phyloP scores from a whole-genome alignment of 1,140 invertebrate species.

The Megathymus violae region DNA sequence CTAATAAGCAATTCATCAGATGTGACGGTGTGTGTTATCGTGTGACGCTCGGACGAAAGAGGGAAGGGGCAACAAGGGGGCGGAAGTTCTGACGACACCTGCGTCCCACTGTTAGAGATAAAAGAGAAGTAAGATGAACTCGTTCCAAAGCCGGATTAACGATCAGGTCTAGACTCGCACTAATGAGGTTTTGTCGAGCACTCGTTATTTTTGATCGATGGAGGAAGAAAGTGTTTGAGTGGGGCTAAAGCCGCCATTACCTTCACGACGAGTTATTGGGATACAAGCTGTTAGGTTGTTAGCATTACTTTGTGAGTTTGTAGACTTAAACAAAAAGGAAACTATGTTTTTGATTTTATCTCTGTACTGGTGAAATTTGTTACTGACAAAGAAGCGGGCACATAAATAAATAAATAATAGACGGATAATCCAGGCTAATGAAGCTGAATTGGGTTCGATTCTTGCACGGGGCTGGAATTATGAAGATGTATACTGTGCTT shows the following conservation, averaged over 20 bases:
- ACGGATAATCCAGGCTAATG: too few relatives aligned
- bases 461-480: too few relatives aligned
- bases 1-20: slow-evolving; percentile 76
- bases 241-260: slow-evolving; percentile 25
- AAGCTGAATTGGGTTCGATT: too few relatives aligned
- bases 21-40: slow-evolving; percentile 70
- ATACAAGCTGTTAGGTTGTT: slow-evolving; percentile 24
- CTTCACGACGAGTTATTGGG: slow-evolving; percentile 20
- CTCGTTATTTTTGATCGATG: slow-evolving; percentile 64
- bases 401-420: too few relatives aligned
- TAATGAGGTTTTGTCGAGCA: slow-evolving; percentile 58
- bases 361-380: too few relatives aligned
- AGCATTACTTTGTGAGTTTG: slow-evolving; percentile 3
- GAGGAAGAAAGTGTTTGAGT: slow-evolving; percentile 28
- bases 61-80: slow-evolving; percentile 35
- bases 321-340: too few relatives aligned
- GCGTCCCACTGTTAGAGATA: slow-evolving; percentile 65
- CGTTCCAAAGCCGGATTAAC: slow-evolving; percentile 64
- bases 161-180: slow-evolving; percentile 64
- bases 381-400: too few relatives aligned
- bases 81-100: slow-evolving; percentile 59
- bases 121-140: slow-evolving; percentile 62
- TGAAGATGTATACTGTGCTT: too few relatives aligned
- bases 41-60: slow-evolving; percentile 40
- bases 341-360: too few relatives aligned